phyloP scores from a whole-genome alignment of 2,797 vertebrate species.

The Hemitrygon akajei region DNA sequence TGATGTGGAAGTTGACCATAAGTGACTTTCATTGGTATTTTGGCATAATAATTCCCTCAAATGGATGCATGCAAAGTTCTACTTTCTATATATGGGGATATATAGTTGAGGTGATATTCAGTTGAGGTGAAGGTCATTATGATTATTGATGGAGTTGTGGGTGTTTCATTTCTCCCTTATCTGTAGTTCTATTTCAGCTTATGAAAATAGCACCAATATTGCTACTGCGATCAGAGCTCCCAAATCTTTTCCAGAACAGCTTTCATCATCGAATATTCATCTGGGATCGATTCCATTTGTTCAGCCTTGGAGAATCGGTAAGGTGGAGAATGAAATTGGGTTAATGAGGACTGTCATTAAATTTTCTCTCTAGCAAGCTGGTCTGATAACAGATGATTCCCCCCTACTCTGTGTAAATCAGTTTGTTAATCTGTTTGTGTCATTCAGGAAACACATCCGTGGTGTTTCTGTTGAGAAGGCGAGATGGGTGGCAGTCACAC shows the following conservation, averaged over 20 bases:
- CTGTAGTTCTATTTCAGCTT: slow-evolving; percentile 21
- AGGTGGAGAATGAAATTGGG: background rate
- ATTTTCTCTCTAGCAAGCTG: too few species aligned
- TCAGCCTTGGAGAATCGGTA: slow-evolving; percentile 17
- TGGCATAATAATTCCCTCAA: background rate
- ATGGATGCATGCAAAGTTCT: background rate
- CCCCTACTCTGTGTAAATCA: too few species aligned
- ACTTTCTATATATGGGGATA: background rate
- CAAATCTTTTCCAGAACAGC: slow-evolving; percentile 20
- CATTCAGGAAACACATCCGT: too few species aligned
- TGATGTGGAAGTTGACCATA: too few species aligned
- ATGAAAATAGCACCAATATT: background rate
- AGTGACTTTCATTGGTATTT: too few species aligned
- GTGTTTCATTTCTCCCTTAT: background rate
- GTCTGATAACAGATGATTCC: too few species aligned
- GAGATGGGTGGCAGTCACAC: too few species aligned
- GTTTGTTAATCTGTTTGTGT: too few species aligned
- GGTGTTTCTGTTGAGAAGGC: too few species aligned
- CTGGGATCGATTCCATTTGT: slow-evolving; percentile 8
- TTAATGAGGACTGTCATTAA: too few species aligned
- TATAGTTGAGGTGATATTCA: too few species aligned
- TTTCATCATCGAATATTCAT: background rate
- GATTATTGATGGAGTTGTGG: too few species aligned
- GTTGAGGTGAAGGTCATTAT: background rate
- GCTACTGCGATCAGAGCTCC: background rate